phyloP scores from a whole-genome alignment of 2,888 invertebrate species.

The Agrotis segetum region DNA sequence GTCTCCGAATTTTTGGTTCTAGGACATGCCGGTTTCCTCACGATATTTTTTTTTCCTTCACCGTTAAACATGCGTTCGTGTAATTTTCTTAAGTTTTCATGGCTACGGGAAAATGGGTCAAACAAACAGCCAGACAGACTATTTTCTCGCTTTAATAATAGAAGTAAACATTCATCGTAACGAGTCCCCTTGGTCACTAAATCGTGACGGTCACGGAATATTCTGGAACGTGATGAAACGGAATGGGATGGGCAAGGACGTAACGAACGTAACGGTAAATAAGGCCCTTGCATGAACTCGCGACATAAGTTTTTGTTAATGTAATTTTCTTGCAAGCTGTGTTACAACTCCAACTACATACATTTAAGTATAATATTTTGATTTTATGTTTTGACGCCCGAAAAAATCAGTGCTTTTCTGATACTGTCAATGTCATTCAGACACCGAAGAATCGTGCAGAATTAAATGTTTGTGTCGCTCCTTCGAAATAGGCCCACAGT shows the following conservation, averaged over 20 bases:
- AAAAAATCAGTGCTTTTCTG: too few relatives aligned
- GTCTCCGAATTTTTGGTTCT: too few relatives aligned
- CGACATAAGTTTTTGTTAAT: neutral
- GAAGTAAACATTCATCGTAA: neutral
- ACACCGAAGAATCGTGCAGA: too few relatives aligned
- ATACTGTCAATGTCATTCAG: too few relatives aligned
- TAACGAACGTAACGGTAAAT: constrained; percentile 10
- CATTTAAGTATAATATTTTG: too few relatives aligned
- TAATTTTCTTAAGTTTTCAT: neutral
- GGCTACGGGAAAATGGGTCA: constrained; percentile 21
- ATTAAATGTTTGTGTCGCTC: neutral
- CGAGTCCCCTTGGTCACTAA: constrained; percentile 4
- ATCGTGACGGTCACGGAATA: constrained; percentile 19
- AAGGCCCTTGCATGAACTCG: neutral
- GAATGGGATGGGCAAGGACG: constrained; percentile 30
- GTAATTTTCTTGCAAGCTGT: too few relatives aligned
- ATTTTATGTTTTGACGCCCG: too few relatives aligned
- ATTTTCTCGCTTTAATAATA: constrained; percentile 25
- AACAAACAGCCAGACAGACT: constrained; percentile 3
- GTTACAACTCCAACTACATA: too few relatives aligned
- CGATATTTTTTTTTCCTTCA: too few relatives aligned
- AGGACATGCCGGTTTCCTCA: too few relatives aligned
- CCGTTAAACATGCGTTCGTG: too few relatives aligned
- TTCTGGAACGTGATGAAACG: constrained; percentile 17
- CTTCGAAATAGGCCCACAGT: constrained; percentile 1